Evolutionary conservation across 2,888 invertebrate species (phyloP).

Genomic region (Oligia strigilis): DNA sequence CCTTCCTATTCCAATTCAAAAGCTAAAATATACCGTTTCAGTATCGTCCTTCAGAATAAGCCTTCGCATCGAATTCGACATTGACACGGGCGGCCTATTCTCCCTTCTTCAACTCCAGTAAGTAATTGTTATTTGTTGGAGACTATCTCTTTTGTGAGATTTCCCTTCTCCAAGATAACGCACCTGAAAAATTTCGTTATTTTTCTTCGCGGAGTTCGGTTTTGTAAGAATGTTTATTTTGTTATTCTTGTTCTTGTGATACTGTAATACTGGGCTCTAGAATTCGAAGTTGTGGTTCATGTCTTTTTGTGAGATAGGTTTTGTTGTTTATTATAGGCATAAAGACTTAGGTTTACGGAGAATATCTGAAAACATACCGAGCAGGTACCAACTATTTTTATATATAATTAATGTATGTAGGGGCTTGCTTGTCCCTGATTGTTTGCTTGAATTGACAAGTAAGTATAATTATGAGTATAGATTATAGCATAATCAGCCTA

Average conservation of each 20-base stretch:
- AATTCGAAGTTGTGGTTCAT: slow-evolving; percentile 39
- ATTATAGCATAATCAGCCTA: no score
- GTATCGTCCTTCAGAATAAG: slow-evolving; percentile 57
- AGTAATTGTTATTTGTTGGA: slow-evolving; percentile 75
- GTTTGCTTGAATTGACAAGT: background rate
- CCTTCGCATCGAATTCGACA: slow-evolving; percentile 57
- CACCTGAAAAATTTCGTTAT: slow-evolving; percentile 71
- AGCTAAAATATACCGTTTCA: slow-evolving; percentile 32
- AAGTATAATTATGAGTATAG: no score
- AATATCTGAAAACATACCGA: slow-evolving; percentile 2
- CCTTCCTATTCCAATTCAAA: background rate
- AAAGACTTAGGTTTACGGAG: slow-evolving; percentile 8
- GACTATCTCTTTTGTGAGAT: slow-evolving; percentile 71
- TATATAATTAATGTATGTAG: background rate
- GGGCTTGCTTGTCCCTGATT: background rate
- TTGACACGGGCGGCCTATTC: slow-evolving; percentile 68
- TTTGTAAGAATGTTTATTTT: slow-evolving; percentile 54
- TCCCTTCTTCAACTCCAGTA: slow-evolving; percentile 70
- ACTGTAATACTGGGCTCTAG: slow-evolving; percentile 26
- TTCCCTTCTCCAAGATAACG: slow-evolving; percentile 70
- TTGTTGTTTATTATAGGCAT: slow-evolving; percentile 27
- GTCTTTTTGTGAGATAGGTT: slow-evolving; percentile 33
- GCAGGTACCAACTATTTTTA: background rate
- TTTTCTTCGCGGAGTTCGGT: slow-evolving; percentile 53
- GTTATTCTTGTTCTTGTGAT: slow-evolving; percentile 42